Base-by-base conservation (phyloP, 92 coral and sea anemone genomes). In the Palythoa caribaeorum region DNA sequence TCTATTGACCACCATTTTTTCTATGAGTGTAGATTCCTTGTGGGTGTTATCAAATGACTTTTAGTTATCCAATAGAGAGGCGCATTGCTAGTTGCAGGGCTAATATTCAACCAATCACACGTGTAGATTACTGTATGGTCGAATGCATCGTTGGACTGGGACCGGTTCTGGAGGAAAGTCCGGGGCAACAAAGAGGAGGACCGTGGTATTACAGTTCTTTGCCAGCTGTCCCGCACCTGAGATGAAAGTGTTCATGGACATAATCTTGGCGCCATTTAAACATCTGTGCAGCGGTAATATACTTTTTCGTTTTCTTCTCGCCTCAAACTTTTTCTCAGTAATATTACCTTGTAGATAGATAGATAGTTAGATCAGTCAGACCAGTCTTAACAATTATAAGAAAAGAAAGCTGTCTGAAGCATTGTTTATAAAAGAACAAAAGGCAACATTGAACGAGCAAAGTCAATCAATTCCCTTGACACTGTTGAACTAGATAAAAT, bases 81-180 rank as follows among this genome's bases (percentile, higher is more conserved):
- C n/a, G n/a, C 3, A 4, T 16, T 63, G 70, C 70, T 63, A 63
- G 35, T 1, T 2, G 48, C 6, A 44, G 4, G 48, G 1, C 48
- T 44, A 44, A 44, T 44, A 44, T 3, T 0, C 48, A 4, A 3
- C 5, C 6, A 7, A 44, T 44, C 6, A 44, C 48, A 44, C 48
- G 48, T 44, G 5, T 51, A 97, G 99, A 80, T 85, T 97, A 39
- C 87, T 97, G 62, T 92, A 97, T 79, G 99, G 99, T 19, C 90
- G 93, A 71, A 97, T 97, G 99, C 97, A 94, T 93, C 84, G 99
- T 35, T 95, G 93, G 96, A 94, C 98, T 78, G 99, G 99, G 35
- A 90, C 96, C 1, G 99, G 99, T 7, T 94, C 96, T 2, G 92
- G 93, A 19, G 99, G 99, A 47, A 95, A 93, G 71, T 88, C 96